Percentiles rank a stretch among this genome's conserved stretches.
Conservation (phyloP, 2,888 invertebrate species). For the Campoplex nolae region DNA sequence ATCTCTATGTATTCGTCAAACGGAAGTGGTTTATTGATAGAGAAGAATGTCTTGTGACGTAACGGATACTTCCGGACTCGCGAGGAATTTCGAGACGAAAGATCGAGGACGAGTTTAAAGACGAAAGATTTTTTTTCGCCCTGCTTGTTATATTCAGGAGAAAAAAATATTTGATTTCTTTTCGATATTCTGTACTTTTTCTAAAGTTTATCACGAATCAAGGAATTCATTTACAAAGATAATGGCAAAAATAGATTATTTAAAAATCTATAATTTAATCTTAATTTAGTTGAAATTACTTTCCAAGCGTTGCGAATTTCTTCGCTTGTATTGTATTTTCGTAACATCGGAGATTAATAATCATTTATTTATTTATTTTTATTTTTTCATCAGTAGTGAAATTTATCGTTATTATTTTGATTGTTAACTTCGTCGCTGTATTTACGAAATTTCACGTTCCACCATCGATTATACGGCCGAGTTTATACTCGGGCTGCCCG, state of each 20-base stretch:
- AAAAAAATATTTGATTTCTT: neutral
- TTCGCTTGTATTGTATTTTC: neutral
- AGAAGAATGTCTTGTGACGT: slow-evolving; percentile 62
- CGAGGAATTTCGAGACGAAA: slow-evolving; percentile 36
- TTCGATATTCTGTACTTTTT: neutral
- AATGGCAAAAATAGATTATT: no score
- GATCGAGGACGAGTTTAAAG: slow-evolving; percentile 16
- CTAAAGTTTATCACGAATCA: no score
- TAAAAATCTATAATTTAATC: no score
- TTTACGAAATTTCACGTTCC: neutral
- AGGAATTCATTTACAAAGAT: no score
- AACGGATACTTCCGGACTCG: slow-evolving; percentile 59
- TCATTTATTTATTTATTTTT: neutral
- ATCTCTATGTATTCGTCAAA: slow-evolving; percentile 22
- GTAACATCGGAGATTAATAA: neutral
- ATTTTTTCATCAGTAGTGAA: neutral
- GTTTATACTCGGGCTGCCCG: slow-evolving; percentile 35
- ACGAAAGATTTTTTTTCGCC: slow-evolving; percentile 11
- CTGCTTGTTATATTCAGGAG: neutral
- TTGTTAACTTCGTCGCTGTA: neutral
- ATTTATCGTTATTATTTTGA: neutral
- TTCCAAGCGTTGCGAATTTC: neutral
- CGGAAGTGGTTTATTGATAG: slow-evolving; percentile 65
- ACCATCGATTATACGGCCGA: slow-evolving; percentile 6
- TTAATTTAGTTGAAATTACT: no score